Percentiles rank a stretch among this genome's conserved stretches.
These are phyloP conservation scores for Grus americana DNA, from an alignment of 2,113 vertebrate species.

Conservation along the genomic window DNA sequence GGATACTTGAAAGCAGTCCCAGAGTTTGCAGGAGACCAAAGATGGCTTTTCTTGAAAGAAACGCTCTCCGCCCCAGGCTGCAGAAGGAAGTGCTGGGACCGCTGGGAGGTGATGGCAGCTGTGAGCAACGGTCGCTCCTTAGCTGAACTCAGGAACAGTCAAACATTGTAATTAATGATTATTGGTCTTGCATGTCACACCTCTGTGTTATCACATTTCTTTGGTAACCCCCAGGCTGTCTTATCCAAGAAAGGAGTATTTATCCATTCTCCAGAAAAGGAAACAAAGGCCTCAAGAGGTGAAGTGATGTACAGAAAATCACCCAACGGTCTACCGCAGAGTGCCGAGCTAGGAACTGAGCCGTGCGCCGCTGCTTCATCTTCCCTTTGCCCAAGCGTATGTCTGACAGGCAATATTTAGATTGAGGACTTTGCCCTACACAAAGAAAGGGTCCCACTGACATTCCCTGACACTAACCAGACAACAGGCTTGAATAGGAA, in stretches of 20 bases:
- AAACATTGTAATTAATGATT: conserved; percentile 51
- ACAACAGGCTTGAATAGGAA: neutral
- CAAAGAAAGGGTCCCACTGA: neutral
- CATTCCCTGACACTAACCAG: neutral
- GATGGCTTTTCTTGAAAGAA: neutral
- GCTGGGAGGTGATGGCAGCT: neutral
- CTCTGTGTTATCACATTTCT: conserved; percentile 1
- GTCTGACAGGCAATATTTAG: neutral
- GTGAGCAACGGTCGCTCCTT: neutral
- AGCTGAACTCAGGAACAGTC: conserved; percentile 18
- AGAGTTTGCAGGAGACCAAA: neutral
- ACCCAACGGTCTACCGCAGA: neutral
- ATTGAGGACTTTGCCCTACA: neutral
- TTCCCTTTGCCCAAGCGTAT: neutral
- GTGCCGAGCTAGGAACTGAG: fast-evolving
- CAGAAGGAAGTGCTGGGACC: neutral
- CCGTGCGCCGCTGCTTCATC: fast-evolving
- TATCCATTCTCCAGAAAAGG: neutral
- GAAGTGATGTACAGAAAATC: neutral
- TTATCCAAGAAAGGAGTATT: neutral
- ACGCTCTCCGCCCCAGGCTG: neutral
- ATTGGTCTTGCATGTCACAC: neutral
- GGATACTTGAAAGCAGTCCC: neutral
- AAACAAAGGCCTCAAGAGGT: neutral
- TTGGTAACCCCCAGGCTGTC: neutral